These are phyloP conservation scores for Antechinus stuartii DNA, from an alignment of 2,113 vertebrate genomes.

Conservation along the genomic window DNA sequence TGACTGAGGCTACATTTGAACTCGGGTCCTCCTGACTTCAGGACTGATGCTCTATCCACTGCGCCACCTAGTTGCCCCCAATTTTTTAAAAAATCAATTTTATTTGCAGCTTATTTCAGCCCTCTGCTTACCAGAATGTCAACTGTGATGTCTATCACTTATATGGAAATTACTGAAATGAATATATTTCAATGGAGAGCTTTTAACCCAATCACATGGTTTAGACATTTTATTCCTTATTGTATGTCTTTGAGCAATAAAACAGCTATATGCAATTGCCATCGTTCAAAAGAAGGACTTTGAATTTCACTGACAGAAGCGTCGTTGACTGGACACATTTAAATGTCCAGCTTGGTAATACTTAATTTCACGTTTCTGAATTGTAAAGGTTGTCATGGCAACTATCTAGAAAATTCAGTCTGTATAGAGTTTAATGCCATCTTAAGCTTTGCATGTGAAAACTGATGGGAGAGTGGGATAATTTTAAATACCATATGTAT, in stretches of 20 bases:
- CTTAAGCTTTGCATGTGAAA: conserved; percentile 16
- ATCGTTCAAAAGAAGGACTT: conserved; percentile 27
- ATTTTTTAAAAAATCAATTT: no score
- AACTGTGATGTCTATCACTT: background rate
- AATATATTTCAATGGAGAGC: background rate
- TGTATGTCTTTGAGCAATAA: conserved; percentile 21
- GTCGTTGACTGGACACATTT: no score
- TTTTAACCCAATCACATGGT: background rate
- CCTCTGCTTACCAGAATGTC: background rate
- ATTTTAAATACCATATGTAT: conserved; percentile 21
- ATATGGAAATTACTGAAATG: background rate
- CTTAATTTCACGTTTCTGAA: conserved; percentile 6
- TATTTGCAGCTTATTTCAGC: background rate
- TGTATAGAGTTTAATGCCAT: conserved; percentile 5
- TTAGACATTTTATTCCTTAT: conserved; percentile 42
- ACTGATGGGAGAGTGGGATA: background rate
- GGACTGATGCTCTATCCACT: no score
- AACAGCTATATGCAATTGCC: background rate
- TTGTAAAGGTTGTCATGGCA: background rate
- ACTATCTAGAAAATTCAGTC: conserved; percentile 31
- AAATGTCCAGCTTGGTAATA: conserved; percentile 7
- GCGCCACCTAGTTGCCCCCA: no score
- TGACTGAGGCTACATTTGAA: no score
- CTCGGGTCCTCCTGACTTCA: no score
- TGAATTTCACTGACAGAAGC: no score